Evolutionary conservation across 2,888 invertebrate genomes (phyloP).

Genomic region (Stomorhina lunata): DNA sequence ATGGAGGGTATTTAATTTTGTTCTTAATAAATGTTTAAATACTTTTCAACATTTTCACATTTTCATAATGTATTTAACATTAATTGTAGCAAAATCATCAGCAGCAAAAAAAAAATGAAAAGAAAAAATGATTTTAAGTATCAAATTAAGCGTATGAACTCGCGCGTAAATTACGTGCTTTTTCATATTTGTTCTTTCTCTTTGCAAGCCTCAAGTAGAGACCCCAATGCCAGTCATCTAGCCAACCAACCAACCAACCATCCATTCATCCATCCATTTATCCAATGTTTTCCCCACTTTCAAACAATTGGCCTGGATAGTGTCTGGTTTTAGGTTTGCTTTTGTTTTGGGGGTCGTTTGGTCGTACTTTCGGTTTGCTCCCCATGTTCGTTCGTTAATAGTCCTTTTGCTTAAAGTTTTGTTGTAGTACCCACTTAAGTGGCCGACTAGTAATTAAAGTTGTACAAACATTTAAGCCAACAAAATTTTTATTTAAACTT

Average conservation of each 20-base stretch:
- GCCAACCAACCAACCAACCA: too few relatives aligned
- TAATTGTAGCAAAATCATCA: background rate
- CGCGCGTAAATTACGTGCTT: conserved; percentile 63
- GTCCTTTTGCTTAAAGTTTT: conserved; percentile 47
- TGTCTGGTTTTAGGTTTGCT: conserved; percentile 12
- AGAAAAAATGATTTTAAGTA: conserved; percentile 50
- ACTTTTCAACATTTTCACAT: background rate
- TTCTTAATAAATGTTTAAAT: background rate
- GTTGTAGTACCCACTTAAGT: conserved; percentile 55
- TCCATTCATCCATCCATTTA: too few relatives aligned
- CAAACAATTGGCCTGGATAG: background rate
- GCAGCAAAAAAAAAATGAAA: background rate
- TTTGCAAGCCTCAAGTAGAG: background rate
- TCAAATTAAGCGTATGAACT: conserved; percentile 60
- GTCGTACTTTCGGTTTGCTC: conserved; percentile 7
- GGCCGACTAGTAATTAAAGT: conserved; percentile 60
- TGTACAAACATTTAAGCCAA: conserved; percentile 51
- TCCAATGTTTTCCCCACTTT: background rate
- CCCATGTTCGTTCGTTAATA: conserved; percentile 33
- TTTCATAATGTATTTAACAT: conserved; percentile 22
- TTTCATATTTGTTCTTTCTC: conserved; percentile 17
- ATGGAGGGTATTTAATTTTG: background rate
- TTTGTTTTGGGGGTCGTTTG: background rate
- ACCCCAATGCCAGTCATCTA: background rate
- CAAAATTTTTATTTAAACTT: conserved; percentile 41